Evolutionary conservation across 1,140 invertebrate species (phyloP).

Genomic region (Eriosoma lanigerum): DNA sequence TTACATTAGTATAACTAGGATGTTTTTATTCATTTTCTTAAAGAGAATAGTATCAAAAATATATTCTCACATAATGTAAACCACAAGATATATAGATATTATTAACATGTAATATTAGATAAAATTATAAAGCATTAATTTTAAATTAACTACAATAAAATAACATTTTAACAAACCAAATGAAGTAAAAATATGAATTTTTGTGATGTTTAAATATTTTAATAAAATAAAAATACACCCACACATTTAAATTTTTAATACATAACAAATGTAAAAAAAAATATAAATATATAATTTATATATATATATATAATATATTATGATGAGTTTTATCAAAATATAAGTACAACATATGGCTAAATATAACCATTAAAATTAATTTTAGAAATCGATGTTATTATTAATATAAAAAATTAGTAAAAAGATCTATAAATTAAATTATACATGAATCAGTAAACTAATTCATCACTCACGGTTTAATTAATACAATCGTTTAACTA

Average conservation of each 20-base stretch:
- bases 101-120: slow-evolving; percentile 17
- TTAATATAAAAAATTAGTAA: slow-evolving; percentile 41
- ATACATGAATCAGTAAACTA: background rate
- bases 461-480: background rate
- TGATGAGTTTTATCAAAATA: slow-evolving; percentile 1
- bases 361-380: slow-evolving; percentile 25
- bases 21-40: too few species aligned
- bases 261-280: slow-evolving; percentile 42
- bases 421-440: slow-evolving; percentile 34
- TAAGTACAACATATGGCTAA: slow-evolving; percentile 34
- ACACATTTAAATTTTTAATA: slow-evolving; percentile 8
- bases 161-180: slow-evolving; percentile 50
- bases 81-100: background rate
- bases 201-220: slow-evolving; percentile 46
- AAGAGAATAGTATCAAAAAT: too few species aligned
- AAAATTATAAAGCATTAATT: slow-evolving; percentile 40
- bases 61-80: too few species aligned
- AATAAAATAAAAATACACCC: slow-evolving; percentile 42
- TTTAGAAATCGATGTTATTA: slow-evolving; percentile 31
- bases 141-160: slow-evolving; percentile 39
- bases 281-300: background rate
- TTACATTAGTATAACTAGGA: too few species aligned
- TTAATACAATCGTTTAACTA: slow-evolving; percentile 16
- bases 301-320: too few species aligned
- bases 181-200: slow-evolving; percentile 30